Conservation (phyloP, 2,888 invertebrate species). For the Scaptomyza parva region DNA sequence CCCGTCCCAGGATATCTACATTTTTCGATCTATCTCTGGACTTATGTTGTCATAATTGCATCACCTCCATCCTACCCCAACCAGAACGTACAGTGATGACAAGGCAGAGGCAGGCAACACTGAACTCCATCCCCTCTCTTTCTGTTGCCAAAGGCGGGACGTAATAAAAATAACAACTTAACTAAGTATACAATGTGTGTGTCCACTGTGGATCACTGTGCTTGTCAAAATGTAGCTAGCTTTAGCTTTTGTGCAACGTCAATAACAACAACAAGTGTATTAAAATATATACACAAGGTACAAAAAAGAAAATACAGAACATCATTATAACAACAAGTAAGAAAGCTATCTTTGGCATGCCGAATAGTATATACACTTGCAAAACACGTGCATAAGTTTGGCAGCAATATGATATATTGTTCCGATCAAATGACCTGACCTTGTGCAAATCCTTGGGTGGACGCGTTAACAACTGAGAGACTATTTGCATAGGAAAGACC, state of each 20-base stretch:
- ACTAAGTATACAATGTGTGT: constrained; percentile 70
- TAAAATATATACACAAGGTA: constrained; percentile 13
- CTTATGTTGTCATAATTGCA: constrained; percentile 72
- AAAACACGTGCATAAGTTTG: too few species aligned
- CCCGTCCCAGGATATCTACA: neutral
- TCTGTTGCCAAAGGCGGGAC: constrained; percentile 49
- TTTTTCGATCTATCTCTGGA: constrained; percentile 46
- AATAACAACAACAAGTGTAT: constrained; percentile 37
- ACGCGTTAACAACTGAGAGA: too few species aligned
- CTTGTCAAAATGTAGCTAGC: constrained; percentile 68
- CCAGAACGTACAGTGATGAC: neutral
- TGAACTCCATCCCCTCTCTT: neutral
- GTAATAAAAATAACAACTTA: constrained; percentile 76
- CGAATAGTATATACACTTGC: too few species aligned
- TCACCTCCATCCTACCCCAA: constrained; percentile 5
- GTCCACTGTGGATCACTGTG: constrained; percentile 38
- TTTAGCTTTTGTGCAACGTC: constrained; percentile 60
- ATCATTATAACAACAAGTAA: neutral
- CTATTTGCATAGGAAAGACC: too few species aligned
- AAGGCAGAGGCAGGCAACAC: too few species aligned
- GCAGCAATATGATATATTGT: too few species aligned
- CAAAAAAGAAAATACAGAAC: constrained; percentile 5
- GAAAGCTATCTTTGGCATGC: too few species aligned
- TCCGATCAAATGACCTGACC: too few species aligned
- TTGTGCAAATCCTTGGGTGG: too few species aligned